Evolutionary conservation across 1,140 invertebrate genomes (phyloP).

Genomic region (Drosophila aff.): DNA sequence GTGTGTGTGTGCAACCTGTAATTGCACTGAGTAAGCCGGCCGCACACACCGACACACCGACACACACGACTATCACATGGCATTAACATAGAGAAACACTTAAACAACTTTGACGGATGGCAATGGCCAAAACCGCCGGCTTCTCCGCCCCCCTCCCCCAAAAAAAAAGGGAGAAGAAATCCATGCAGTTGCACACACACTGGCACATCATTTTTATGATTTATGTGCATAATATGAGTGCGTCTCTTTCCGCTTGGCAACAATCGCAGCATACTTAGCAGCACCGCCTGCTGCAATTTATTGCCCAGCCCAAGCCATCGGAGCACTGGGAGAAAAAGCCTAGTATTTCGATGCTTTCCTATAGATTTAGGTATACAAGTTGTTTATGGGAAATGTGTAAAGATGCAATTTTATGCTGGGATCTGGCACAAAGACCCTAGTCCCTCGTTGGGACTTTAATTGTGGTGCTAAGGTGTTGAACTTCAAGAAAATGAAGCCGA

Average conservation of each 20-base stretch:
- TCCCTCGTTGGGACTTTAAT: too few relatives aligned
- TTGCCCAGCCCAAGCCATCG: constrained; percentile 18
- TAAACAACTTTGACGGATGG: constrained; percentile 78
- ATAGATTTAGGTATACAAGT: too few relatives aligned
- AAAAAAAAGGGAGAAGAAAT: constrained; percentile 11
- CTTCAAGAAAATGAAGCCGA: too few relatives aligned
- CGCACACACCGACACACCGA: constrained; percentile 8
- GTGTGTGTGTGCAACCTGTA: constrained; percentile 31
- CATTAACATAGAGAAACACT: constrained; percentile 78
- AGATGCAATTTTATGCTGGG: too few relatives aligned
- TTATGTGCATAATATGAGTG: constrained; percentile 58
- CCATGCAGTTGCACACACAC: constrained; percentile 49
- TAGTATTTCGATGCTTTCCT: not conserved
- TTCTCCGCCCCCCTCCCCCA: not conserved
- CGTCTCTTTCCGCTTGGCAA: constrained; percentile 30
- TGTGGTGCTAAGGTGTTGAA: too few relatives aligned
- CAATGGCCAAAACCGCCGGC: constrained; percentile 37
- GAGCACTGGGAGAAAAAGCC: not conserved
- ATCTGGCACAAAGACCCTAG: too few relatives aligned
- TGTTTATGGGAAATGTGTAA: too few relatives aligned
- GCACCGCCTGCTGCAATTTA: constrained; percentile 66
- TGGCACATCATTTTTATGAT: constrained; percentile 56
- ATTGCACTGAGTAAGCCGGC: constrained; percentile 39
- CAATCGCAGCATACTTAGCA: constrained; percentile 59
- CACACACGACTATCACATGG: constrained; percentile 30